Conservation (phyloP, 2,888 invertebrate genomes). For the Pilophorus perplexus region DNA sequence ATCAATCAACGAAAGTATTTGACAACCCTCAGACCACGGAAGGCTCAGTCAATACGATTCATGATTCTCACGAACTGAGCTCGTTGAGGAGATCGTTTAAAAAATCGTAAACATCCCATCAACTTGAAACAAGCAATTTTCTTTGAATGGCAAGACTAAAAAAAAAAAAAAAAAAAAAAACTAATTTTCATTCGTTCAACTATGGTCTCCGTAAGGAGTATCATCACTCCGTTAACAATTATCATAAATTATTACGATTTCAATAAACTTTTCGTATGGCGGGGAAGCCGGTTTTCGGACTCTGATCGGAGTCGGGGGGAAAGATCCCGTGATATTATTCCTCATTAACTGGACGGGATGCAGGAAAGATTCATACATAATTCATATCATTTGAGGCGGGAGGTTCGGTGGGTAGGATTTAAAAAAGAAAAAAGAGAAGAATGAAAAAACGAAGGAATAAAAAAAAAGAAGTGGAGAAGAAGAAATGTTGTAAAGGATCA, state of each 20-base stretch:
- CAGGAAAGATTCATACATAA: constrained; percentile 32
- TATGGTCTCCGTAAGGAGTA: too few relatives aligned
- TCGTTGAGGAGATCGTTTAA: too few relatives aligned
- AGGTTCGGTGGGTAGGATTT: constrained; percentile 12
- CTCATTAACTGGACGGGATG: constrained; percentile 26
- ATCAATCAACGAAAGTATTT: too few relatives aligned
- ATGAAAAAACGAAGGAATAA: background rate
- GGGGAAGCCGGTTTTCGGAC: background rate
- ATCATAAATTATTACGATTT: constrained; percentile 17
- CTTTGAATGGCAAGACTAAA: too few relatives aligned
- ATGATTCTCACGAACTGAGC: too few relatives aligned
- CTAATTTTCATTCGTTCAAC: too few relatives aligned
- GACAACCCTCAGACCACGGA: too few relatives aligned
- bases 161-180: too few relatives aligned
- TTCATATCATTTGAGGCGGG: constrained; percentile 34
- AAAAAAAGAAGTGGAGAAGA: constrained; percentile 9
- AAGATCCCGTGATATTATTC: constrained; percentile 29
- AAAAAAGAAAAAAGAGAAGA: constrained; percentile 19
- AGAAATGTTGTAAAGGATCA: constrained; percentile 37
- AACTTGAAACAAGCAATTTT: too few relatives aligned
- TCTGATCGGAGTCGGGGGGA: background rate
- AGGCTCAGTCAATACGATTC: too few relatives aligned
- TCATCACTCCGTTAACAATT: constrained; percentile 17
- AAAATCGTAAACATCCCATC: too few relatives aligned
- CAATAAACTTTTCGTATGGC: constrained; percentile 16